Conservation (phyloP, 2,888 invertebrate genomes). For the Drosophila paucipuncta region DNA sequence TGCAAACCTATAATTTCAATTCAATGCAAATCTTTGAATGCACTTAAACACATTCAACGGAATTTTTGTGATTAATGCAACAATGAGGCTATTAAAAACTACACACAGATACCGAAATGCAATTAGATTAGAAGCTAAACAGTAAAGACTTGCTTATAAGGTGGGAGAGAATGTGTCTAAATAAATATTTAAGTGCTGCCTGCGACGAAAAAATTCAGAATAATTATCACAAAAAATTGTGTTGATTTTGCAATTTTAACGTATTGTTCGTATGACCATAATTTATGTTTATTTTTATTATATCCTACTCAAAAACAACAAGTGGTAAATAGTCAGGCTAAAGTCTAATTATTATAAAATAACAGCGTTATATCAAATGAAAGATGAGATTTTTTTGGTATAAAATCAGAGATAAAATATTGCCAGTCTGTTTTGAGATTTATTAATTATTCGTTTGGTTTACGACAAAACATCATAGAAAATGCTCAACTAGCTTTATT, state of each 20-base stretch:
- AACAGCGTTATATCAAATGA: background rate
- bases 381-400: background rate
- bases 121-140: background rate
- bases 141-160: background rate
- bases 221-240: background rate
- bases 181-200: background rate
- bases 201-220: background rate
- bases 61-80: background rate
- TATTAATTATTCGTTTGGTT: background rate
- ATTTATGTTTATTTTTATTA: background rate
- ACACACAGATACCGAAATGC: background rate
- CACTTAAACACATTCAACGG: background rate
- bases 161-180: background rate
- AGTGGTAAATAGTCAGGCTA: background rate
- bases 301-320: background rate
- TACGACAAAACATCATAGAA: background rate
- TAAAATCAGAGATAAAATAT: background rate
- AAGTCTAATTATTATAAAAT: background rate
- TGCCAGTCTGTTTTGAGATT: background rate
- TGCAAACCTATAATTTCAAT: background rate
- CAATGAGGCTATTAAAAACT: background rate
- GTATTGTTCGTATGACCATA: background rate
- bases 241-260: no score
- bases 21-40: constrained; percentile 7
- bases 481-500: background rate